Percentiles rank a stretch among this genome's conserved stretches.
Evolutionary conservation across 2,113 vertebrate genomes (phyloP).

Genomic region (Sapayoa aenigma): DNA sequence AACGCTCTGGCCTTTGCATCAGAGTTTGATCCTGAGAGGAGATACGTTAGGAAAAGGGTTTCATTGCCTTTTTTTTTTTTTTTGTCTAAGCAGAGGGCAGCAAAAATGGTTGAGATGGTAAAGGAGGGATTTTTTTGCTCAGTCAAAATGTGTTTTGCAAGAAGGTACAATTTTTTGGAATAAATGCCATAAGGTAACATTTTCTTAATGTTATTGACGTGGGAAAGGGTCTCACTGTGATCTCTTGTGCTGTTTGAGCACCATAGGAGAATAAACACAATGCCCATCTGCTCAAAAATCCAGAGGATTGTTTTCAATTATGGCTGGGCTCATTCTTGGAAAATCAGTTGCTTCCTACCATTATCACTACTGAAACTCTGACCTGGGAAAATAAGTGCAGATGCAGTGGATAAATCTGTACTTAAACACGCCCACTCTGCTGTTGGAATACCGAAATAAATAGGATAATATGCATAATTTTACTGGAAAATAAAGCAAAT

Average conservation of each 20-base stretch:
- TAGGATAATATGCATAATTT: not conserved
- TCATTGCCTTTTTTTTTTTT: not conserved
- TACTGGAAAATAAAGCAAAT: not conserved
- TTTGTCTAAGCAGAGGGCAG: not conserved
- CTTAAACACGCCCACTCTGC: not conserved
- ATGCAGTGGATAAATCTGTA: not conserved
- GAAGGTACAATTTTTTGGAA: not conserved
- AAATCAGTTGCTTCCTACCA: not conserved
- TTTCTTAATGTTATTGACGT: rapidly evolving
- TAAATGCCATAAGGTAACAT: not conserved
- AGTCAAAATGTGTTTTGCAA: not conserved
- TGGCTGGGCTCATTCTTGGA: not conserved
- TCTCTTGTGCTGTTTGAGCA: not conserved
- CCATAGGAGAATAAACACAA: not conserved
- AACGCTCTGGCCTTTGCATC: not conserved
- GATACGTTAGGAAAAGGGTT: not conserved
- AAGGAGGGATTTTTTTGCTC: not conserved
- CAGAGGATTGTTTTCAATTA: not conserved
- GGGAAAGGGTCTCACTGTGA: not conserved
- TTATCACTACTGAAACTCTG: not conserved
- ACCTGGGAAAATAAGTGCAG: not conserved
- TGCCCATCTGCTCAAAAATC: not conserved
- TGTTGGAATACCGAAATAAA: not conserved
- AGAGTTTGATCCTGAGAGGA: not conserved
- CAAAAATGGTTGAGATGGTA: not conserved